Evolutionary conservation across 2,888 invertebrate species (phyloP).

Genomic region (Arge pagana): DNA sequence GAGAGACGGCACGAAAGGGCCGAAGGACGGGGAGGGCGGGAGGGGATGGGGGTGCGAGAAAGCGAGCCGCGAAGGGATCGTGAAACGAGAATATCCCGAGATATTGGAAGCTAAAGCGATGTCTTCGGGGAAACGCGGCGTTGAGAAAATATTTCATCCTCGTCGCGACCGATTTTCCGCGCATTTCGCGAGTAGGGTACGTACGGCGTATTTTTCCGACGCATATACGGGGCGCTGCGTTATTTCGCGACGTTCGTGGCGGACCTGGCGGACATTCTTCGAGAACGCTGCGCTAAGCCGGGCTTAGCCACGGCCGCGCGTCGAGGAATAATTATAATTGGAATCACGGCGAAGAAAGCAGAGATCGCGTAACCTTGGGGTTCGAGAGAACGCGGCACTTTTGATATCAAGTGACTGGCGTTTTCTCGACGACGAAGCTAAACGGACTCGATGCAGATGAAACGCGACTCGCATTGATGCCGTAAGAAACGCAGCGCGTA

Average conservation of each 20-base stretch:
- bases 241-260: no score
- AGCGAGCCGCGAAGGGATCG: background rate
- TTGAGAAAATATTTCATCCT: no score
- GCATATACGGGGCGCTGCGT: no score
- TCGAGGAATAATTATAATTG: slow-evolving; percentile 8
- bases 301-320: no score
- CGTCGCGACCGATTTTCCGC: no score
- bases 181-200: no score
- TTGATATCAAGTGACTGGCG: slow-evolving; percentile 52
- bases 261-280: no score
- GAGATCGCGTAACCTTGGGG: slow-evolving; percentile 1
- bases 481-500: no score
- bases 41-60: slow-evolving; percentile 8
- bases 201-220: no score
- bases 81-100: background rate
- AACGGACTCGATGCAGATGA: slow-evolving; percentile 44
- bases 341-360: slow-evolving; percentile 11
- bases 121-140: no score
- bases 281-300: slow-evolving; percentile 2
- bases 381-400: slow-evolving; percentile 36
- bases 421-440: slow-evolving; percentile 44
- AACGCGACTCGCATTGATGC: no score
- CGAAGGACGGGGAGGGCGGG: slow-evolving; percentile 10
- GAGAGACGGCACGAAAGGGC: slow-evolving; percentile 3
- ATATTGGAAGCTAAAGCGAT: background rate